Conservation (phyloP, 2,888 invertebrate genomes). For the Volucella inflata region DNA sequence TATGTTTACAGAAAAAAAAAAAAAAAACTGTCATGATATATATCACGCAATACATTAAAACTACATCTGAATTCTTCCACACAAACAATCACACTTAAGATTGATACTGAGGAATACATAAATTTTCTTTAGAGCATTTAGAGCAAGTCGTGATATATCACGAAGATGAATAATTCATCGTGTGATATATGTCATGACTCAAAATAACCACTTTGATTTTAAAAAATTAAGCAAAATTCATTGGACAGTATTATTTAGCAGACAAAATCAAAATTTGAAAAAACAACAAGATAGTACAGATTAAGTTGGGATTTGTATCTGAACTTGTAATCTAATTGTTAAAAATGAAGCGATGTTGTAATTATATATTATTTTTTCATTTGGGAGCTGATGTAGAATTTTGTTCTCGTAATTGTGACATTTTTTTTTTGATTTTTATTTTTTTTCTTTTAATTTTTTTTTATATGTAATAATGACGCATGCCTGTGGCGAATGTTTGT, state of each 20-base stretch:
- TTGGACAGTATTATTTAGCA: no score
- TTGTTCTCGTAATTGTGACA: constrained; percentile 57
- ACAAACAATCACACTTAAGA: no score
- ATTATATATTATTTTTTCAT: constrained; percentile 3
- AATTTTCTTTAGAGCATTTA: no score
- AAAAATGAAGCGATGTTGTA: constrained; percentile 23
- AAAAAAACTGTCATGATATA: neutral
- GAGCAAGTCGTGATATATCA: no score
- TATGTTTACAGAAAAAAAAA: neutral
- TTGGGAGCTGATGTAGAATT: constrained; percentile 43
- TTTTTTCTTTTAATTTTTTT: constrained; percentile 41
- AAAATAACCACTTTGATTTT: no score
- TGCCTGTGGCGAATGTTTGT: constrained; percentile 77
- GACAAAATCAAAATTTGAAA: no score
- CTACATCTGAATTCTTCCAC: no score
- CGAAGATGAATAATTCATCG: no score
- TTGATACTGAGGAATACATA: no score
- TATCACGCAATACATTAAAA: no score
- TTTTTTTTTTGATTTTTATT: constrained; percentile 33
- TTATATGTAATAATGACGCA: constrained; percentile 58
- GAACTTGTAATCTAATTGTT: constrained; percentile 22
- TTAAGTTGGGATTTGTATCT: neutral
- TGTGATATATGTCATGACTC: no score
- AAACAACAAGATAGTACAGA: neutral
- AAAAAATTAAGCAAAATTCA: no score